These are phyloP conservation scores for Urechis unicinctus DNA, from an alignment of 2,888 invertebrate species.

Conservation along the genomic window DNA sequence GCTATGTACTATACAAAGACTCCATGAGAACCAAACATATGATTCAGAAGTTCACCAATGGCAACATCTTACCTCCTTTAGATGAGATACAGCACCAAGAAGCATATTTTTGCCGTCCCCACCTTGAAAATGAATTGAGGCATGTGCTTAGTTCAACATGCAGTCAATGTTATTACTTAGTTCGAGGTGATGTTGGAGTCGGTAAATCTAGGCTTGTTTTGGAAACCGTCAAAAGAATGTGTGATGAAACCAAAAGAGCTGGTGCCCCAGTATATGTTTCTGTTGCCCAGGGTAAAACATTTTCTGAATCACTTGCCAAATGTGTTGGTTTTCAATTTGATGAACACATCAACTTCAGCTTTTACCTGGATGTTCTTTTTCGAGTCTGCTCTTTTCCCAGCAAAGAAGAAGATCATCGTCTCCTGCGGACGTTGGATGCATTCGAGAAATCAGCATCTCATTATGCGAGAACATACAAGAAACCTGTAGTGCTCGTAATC, in stretches of 20 bases:
- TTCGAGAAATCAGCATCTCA: slow-evolving; percentile 19
- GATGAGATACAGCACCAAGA: slow-evolving; percentile 15
- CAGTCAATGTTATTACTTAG: slow-evolving; percentile 19
- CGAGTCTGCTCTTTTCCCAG: slow-evolving; percentile 17
- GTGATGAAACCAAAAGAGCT: slow-evolving; percentile 4
- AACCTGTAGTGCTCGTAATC: slow-evolving; percentile 21
- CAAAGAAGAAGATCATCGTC: slow-evolving; percentile 12
- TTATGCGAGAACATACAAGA: slow-evolving; percentile 9
- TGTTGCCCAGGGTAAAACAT: slow-evolving; percentile 17
- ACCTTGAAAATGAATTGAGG: slow-evolving; percentile 5
- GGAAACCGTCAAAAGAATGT: slow-evolving; percentile 16
- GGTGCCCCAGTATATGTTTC: slow-evolving; percentile 21
- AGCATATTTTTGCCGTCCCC: slow-evolving; percentile 8
- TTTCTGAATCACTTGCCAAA: slow-evolving; percentile 19
- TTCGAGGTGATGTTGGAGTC: slow-evolving; percentile 21
- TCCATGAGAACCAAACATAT: slow-evolving; percentile 11
- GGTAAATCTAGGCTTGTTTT: slow-evolving; percentile 20
- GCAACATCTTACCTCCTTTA: slow-evolving; percentile 19
- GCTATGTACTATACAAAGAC: slow-evolving; percentile 20
- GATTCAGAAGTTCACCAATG: slow-evolving; percentile 12
- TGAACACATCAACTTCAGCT: slow-evolving; percentile 21
- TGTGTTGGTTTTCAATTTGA: slow-evolving; percentile 20
- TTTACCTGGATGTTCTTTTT: slow-evolving; percentile 18
- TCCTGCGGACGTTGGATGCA: slow-evolving; percentile 18
- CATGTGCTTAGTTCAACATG: slow-evolving; percentile 8